Percentiles rank a stretch among this genome's conserved stretches.
Conservation (phyloP, 2,888 invertebrate species). For the Morpho helenor region DNA sequence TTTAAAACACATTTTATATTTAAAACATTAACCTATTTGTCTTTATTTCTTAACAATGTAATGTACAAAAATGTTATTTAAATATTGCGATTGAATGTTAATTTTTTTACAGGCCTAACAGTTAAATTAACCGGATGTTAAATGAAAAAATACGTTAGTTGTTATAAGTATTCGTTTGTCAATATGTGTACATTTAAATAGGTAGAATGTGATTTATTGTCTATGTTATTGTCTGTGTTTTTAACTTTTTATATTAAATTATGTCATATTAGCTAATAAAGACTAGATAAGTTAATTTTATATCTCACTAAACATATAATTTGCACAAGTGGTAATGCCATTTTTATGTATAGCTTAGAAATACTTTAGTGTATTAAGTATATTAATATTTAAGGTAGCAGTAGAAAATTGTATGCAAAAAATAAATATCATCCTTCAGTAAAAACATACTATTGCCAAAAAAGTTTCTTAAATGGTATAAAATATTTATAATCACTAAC, state of each 20-base stretch:
- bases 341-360: constrained; percentile 15
- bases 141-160: background rate
- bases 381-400: constrained; percentile 14
- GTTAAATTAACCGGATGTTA: constrained; percentile 1
- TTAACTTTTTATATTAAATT: constrained; percentile 9
- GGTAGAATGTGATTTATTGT: constrained; percentile 52
- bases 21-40: background rate
- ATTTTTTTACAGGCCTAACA: constrained; percentile 7
- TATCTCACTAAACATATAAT: constrained; percentile 8
- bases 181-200: constrained; percentile 26
- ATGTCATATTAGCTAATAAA: constrained; percentile 2
- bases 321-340: constrained; percentile 14
- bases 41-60: too few relatives aligned
- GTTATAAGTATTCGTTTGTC: too few relatives aligned
- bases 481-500: constrained; percentile 1
- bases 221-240: constrained; percentile 22
- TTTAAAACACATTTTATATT: too few relatives aligned
- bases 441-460: constrained; percentile 11
- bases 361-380: constrained; percentile 11
- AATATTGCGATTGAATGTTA: too few relatives aligned
- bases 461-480: constrained; percentile 4
- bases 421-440: constrained; percentile 9
- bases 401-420: constrained; percentile 10
- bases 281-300: constrained; percentile 8
- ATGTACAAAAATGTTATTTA: too few relatives aligned